phyloP scores from a whole-genome alignment of 2,113 vertebrate species.

The Diadophis punctatus region DNA sequence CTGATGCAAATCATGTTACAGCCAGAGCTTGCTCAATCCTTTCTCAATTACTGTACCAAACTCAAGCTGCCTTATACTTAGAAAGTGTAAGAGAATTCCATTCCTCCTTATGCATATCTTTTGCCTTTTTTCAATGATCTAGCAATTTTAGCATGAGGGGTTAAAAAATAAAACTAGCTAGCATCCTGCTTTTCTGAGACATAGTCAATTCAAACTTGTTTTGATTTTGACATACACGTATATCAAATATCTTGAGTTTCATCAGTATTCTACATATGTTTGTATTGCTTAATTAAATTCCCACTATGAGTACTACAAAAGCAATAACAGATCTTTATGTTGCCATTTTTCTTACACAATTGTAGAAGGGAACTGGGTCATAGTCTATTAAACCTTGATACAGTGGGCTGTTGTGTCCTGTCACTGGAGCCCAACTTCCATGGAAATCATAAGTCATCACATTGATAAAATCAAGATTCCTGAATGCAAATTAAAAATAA shows the following conservation, averaged over 20 bases:
- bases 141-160: neutral
- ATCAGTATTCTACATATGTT: neutral
- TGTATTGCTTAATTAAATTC: neutral
- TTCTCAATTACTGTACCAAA: neutral
- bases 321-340: neutral
- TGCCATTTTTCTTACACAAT: conserved; percentile 26
- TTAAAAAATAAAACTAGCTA: neutral
- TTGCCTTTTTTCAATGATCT: neutral
- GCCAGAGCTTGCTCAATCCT: neutral
- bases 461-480: conserved; percentile 74
- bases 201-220: neutral
- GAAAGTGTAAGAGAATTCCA: neutral
- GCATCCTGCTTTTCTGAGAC: neutral
- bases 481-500: conserved; percentile 27
- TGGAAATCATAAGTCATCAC: conserved; percentile 79
- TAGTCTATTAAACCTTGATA: conserved; percentile 51
- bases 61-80: neutral
- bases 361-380: conserved; percentile 37
- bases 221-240: neutral
- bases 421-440: conserved; percentile 66
- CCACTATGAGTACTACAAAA: neutral
- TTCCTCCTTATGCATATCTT: neutral
- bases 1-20: neutral
- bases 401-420: conserved; percentile 76
- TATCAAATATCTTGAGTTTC: neutral